phyloP scores from a whole-genome alignment of 2,888 invertebrate species.

The Acanthosepion esculentum region DNA sequence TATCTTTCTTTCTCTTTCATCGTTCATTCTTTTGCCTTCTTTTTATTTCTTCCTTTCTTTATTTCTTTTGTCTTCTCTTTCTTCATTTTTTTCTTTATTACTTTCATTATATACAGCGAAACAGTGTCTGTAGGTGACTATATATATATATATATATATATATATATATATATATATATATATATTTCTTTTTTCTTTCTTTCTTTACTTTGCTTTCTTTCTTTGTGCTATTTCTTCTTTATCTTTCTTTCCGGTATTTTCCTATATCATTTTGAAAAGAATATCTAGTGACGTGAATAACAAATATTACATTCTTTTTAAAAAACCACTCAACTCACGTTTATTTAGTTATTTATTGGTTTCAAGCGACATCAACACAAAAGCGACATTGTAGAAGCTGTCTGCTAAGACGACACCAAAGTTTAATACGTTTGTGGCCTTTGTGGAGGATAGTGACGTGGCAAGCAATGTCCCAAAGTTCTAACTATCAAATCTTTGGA shows the following conservation, averaged over 20 bases:
- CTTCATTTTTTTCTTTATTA: not conserved
- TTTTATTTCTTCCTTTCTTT: not conserved
- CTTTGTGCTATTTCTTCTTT: not conserved
- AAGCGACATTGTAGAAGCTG: not conserved
- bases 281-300: not conserved
- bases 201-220: not conserved
- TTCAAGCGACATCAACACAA: not conserved
- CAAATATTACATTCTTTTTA: not conserved
- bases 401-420: not conserved
- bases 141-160: too few relatives aligned
- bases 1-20: too few relatives aligned
- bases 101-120: not conserved
- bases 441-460: not conserved
- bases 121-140: not conserved
- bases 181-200: not conserved
- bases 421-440: not conserved
- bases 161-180: too few relatives aligned
- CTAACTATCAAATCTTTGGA: not conserved
- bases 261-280: not conserved
- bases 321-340: not conserved
- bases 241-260: not conserved
- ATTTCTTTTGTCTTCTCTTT: not conserved
- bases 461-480: not conserved
- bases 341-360: not conserved
- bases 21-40: not conserved